Base-by-base conservation (phyloP, 1,140 invertebrate species). In the Heliothis virescens region DNA sequence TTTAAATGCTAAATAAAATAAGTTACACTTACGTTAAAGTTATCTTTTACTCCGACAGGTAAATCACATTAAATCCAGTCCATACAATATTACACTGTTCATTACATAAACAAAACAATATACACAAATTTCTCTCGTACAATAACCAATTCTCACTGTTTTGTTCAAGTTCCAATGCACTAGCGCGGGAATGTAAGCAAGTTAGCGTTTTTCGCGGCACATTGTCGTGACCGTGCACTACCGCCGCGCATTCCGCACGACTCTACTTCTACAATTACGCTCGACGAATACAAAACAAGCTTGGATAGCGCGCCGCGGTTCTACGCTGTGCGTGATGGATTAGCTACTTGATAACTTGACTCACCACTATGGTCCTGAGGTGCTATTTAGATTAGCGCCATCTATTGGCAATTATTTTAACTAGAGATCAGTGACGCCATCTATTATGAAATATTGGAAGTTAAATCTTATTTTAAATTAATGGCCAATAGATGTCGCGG, bases 211-310 rank as follows among this genome's bases (percentile, higher is more conserved):
- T 92, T 92, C 86, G 87, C 87, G 80, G 79, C 79, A 79, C 87
- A 91, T 91, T 87, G 85, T 87, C 80, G 76, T 79, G 79, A 50
- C 81, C 86, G 89, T 85, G 81, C 83, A 82, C 86, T 87, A 91
- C 82, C 80, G 85, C 52, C 80, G 84, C 82, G 82, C 89, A 89
- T 90, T 85, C 89, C 89, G 79, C 82, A 90, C 90, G 83, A 87
- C 89, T 90, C 79, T 0, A 86, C 87, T 75, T 52, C 55, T 55
- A 71, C 86, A 85, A 84, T 87, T 92, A 94, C 90, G 90, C 87
- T 87, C 78, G 34, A 81, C 80, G 92, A 92, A 94, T 94, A 94
- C 92, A 90, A 94, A 94, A 91, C 82, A 89, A 81, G 50, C 81
- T 80, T 79, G 74, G 34, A 7, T 41, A 41, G 79, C 55, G 69